Conservation (phyloP, 2,888 invertebrate genomes). For the Nephrotoma appendiculata region DNA sequence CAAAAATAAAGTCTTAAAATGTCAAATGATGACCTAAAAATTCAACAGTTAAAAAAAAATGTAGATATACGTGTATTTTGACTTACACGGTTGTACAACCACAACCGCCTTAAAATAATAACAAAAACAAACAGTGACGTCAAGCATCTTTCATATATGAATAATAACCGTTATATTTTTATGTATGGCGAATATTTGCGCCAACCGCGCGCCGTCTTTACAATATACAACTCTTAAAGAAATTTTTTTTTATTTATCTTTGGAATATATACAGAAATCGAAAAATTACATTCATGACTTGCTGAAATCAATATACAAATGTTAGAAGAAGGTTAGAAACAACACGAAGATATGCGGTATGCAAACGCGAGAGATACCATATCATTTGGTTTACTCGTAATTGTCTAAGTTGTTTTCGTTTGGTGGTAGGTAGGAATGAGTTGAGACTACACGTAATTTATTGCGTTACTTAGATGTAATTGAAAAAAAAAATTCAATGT, state of each 20-base stretch:
- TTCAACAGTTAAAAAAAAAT: background rate
- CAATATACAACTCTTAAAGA: background rate
- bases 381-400: background rate
- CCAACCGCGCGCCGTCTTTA: background rate
- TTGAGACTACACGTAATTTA: background rate
- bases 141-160: background rate
- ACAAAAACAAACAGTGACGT: background rate
- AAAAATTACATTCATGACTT: background rate
- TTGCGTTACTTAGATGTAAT: background rate
- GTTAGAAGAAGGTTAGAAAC: background rate
- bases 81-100: background rate
- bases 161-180: background rate
- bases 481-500: background rate
- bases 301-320: background rate
- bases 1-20: background rate
- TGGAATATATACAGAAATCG: background rate
- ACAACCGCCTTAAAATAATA: background rate
- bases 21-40: background rate
- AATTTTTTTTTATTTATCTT: background rate
- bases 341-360: background rate
- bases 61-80: background rate
- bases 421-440: background rate
- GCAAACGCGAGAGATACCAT: background rate
- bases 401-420: background rate
- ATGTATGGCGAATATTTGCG: background rate